Evolutionary conservation across 2,797 vertebrate species (phyloP).

Genomic region (Leucoraja ocellata): DNA sequence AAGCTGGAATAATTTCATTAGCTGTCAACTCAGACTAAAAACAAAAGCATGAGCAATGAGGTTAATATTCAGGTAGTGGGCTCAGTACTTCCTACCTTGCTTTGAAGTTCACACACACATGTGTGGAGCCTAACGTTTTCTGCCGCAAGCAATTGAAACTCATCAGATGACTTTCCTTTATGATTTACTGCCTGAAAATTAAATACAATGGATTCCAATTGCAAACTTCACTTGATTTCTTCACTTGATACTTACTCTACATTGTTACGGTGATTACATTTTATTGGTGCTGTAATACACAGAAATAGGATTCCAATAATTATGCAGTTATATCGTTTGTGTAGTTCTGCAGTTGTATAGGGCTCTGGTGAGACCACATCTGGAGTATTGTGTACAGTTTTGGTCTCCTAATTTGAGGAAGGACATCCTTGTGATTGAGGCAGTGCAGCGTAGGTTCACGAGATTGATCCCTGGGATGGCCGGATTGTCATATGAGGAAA

Average conservation of each 20-base stretch:
- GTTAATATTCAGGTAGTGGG: background rate
- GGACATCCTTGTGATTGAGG: no score
- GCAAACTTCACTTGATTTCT: background rate
- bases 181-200: slow-evolving; percentile 29
- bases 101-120: background rate
- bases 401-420: no score
- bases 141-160: slow-evolving; percentile 30
- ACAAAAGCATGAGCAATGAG: background rate
- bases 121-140: slow-evolving; percentile 19
- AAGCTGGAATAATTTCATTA: background rate
- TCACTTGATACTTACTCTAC: background rate
- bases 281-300: background rate
- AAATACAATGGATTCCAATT: background rate
- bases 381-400: no score
- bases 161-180: background rate
- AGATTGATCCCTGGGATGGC: no score
- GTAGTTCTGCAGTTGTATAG: no score
- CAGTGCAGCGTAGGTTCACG: no score
- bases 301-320: background rate
- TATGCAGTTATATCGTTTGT: background rate
- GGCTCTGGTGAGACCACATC: no score
- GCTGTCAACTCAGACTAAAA: background rate
- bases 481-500: no score
- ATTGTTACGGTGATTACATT: background rate
- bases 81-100: background rate